Evolutionary conservation across 2,888 invertebrate species (phyloP).

Genomic region (Theristus sp.): DNA sequence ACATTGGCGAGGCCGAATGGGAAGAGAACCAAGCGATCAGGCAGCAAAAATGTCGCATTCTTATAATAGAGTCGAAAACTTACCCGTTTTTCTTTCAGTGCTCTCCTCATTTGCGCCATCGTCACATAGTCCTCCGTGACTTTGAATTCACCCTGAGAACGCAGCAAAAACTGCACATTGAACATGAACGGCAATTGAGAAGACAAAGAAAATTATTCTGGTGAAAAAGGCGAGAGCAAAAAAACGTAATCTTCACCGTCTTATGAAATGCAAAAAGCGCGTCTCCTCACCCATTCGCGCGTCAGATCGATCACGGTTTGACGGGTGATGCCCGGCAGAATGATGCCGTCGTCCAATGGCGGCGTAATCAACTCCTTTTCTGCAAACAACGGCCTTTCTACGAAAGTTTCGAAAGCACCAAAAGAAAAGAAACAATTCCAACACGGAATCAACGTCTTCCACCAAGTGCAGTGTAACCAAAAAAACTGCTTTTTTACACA

Average conservation of each 20-base stretch:
- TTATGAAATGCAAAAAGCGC: no score
- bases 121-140: slow-evolving; percentile 60
- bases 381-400: no score
- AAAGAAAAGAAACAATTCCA: no score
- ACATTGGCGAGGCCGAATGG: no score
- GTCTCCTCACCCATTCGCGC: slow-evolving; percentile 62
- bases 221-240: neutral
- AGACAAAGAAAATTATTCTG: neutral
- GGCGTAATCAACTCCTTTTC: slow-evolving; percentile 80
- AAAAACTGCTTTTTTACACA: no score
- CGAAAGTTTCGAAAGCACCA: no score
- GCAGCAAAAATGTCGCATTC: no score
- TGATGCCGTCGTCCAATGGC: slow-evolving; percentile 65
- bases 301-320: slow-evolving; percentile 63
- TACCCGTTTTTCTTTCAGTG: slow-evolving; percentile 62
- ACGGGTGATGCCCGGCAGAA: slow-evolving; percentile 81
- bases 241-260: no score
- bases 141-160: slow-evolving; percentile 49
- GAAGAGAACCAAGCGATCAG: no score
- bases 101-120: slow-evolving; percentile 57
- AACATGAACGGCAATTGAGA: neutral
- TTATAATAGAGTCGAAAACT: no score
- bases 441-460: no score
- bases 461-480: no score
- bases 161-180: neutral